Percentiles rank a stretch among this genome's conserved stretches.
Conservation (phyloP, 2,113 vertebrate species). For the Tenrec ecaudatus region DNA sequence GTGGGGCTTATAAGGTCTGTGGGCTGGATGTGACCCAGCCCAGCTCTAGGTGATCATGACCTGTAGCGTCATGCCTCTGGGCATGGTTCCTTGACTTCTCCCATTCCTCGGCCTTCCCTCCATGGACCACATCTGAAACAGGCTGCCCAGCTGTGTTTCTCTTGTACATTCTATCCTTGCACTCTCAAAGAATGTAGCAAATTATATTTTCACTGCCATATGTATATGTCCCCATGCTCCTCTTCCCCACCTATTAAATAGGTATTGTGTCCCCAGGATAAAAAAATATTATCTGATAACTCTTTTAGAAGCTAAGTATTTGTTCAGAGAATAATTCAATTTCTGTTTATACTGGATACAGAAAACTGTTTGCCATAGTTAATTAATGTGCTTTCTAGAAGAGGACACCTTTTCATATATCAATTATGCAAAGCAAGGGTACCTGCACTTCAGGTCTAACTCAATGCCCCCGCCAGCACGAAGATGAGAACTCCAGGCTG, state of each 20-base stretch:
- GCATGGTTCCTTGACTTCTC: background rate
- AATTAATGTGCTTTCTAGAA: background rate
- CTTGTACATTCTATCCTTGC: background rate
- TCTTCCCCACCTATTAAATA: background rate
- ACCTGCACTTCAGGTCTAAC: background rate
- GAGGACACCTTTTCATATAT: background rate
- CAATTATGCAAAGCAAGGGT: background rate
- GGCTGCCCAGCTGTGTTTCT: background rate
- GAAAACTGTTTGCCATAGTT: background rate
- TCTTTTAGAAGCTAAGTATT: background rate
- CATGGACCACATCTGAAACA: background rate
- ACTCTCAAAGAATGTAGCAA: background rate
- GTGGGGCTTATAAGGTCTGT: too few relatives aligned
- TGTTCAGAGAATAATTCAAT: background rate
- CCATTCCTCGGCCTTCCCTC: background rate
- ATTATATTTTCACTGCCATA: background rate
- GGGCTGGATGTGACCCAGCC: too few relatives aligned
- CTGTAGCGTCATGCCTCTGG: background rate
- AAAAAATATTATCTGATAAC: background rate
- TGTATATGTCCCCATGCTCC: background rate
- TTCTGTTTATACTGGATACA: background rate
- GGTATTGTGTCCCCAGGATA: background rate
- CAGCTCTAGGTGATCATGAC: background rate
- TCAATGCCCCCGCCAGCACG: background rate
- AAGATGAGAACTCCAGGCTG: background rate